A percentile compares a stretch with the other conserved stretches of the same genome.
Conservation (phyloP, 2,113 vertebrate genomes). For the Mola mola region DNA sequence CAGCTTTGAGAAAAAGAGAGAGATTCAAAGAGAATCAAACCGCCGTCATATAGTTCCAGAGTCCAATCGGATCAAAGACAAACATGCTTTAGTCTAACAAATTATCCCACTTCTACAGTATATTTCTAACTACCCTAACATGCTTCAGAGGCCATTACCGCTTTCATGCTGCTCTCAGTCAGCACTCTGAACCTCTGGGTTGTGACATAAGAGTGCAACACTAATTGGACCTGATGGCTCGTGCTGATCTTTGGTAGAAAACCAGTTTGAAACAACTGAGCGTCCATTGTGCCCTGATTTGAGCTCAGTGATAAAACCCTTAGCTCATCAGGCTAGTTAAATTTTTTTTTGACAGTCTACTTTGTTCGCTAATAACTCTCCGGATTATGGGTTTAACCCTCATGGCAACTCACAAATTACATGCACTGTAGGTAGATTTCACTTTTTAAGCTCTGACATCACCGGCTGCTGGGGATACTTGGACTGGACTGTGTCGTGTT, state of each 20-base stretch:
- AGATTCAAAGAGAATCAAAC: too few species aligned
- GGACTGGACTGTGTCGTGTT: constrained; percentile 10
- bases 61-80: constrained; percentile 25
- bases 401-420: constrained; percentile 11
- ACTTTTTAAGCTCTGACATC: constrained; percentile 25
- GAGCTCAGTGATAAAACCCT: constrained; percentile 55
- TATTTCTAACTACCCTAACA: constrained; percentile 30
- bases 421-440: constrained; percentile 17
- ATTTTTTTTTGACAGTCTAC: constrained; percentile 34
- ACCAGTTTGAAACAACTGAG: constrained; percentile 56
- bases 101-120: constrained; percentile 21
- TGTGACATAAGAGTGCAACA: constrained; percentile 38
- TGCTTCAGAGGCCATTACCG: constrained; percentile 40
- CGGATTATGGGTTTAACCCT: constrained; percentile 50
- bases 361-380: constrained; percentile 37
- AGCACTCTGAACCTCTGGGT: constrained; percentile 36
- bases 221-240: constrained; percentile 71
- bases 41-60: constrained; percentile 19
- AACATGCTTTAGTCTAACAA: constrained; percentile 21
- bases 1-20: constrained; percentile 29
- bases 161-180: constrained; percentile 48
- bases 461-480: constrained; percentile 2
- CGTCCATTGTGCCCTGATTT: constrained; percentile 39
- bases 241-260: constrained; percentile 66
- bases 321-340: constrained; percentile 61